A percentile compares a stretch with the other conserved stretches of the same genome.
Conservation (phyloP, 2,113 vertebrate genomes). For the Lophius piscatorius region DNA sequence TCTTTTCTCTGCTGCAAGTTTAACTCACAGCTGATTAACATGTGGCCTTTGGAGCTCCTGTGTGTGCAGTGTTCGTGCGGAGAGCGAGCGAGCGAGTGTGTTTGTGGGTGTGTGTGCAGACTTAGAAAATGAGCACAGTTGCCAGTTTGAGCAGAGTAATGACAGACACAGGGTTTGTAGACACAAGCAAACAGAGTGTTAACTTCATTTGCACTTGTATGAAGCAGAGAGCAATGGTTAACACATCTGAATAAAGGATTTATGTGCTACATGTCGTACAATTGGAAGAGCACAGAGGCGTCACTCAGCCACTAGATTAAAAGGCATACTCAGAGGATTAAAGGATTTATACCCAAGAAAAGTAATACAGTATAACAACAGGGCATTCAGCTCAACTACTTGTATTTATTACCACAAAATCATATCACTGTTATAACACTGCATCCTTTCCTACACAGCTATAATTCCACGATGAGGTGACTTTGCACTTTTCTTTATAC, state of each 20-base stretch:
- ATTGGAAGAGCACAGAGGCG: slow-evolving; percentile 65
- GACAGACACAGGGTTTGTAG: slow-evolving; percentile 68
- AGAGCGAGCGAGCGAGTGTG: slow-evolving; percentile 33
- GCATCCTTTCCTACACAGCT: not conserved
- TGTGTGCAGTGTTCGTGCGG: slow-evolving; percentile 46
- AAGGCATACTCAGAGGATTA: slow-evolving; percentile 66
- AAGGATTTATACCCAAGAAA: slow-evolving; percentile 61
- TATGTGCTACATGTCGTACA: slow-evolving; percentile 62
- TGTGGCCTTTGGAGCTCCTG: slow-evolving; percentile 71
- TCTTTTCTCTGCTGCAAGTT: slow-evolving; percentile 77
- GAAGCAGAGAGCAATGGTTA: slow-evolving; percentile 70
- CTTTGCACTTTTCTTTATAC: slow-evolving; percentile 3
- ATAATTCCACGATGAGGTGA: not conserved
- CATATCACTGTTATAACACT: slow-evolving; percentile 3
- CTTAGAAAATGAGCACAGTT: slow-evolving; percentile 40
- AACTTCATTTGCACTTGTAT: slow-evolving; percentile 83
- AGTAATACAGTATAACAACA: slow-evolving; percentile 41
- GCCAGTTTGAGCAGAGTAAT: slow-evolving; percentile 54
- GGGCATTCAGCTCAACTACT: slow-evolving; percentile 51
- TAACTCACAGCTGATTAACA: slow-evolving; percentile 81
- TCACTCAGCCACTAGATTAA: slow-evolving; percentile 71
- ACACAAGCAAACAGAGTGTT: slow-evolving; percentile 70
- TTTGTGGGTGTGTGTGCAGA: slow-evolving; percentile 43
- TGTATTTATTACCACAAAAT: slow-evolving; percentile 30
- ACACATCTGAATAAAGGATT: slow-evolving; percentile 75